These are phyloP conservation scores for Oophaga pumilio DNA, from an alignment of 2,113 vertebrate genomes.

Conservation along the genomic window DNA sequence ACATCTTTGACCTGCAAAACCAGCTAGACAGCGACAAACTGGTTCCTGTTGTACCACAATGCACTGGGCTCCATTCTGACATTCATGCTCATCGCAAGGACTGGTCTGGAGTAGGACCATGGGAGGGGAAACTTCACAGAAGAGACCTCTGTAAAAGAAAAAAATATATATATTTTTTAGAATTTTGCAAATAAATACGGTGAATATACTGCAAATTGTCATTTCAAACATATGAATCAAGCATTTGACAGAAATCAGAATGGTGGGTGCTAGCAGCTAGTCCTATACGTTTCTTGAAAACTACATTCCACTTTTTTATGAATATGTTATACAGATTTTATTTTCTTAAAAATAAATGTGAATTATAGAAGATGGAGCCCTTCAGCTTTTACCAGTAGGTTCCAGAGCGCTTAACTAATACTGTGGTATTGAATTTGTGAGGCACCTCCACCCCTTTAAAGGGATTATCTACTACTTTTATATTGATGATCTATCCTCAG, in stretches of 20 bases:
- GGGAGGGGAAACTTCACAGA: conserved; percentile 92
- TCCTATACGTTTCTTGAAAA: neutral
- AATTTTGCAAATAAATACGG: neutral
- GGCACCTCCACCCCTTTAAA: too few species aligned
- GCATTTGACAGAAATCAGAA: neutral
- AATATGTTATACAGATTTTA: too few species aligned
- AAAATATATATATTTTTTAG: neutral
- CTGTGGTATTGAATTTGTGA: too few species aligned
- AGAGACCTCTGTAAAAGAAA: conserved; percentile 78
- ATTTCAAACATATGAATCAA: neutral
- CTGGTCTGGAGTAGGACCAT: conserved; percentile 98
- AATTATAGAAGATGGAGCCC: too few species aligned
- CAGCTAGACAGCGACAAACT: conserved; percentile 88
- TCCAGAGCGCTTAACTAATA: too few species aligned
- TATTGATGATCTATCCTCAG: too few species aligned
- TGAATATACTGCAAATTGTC: neutral
- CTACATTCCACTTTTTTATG: neutral
- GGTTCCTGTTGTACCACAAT: conserved; percentile 86
- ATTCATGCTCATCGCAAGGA: conserved; percentile 92
- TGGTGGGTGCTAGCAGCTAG: neutral
- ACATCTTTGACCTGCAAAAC: conserved; percentile 89
- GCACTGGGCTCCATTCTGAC: conserved; percentile 92
- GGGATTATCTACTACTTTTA: too few species aligned
- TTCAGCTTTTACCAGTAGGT: too few species aligned
- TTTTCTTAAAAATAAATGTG: too few species aligned